Evolutionary conservation across 2,113 vertebrate species (phyloP).

Genomic region (Melanocharis versteri): DNA sequence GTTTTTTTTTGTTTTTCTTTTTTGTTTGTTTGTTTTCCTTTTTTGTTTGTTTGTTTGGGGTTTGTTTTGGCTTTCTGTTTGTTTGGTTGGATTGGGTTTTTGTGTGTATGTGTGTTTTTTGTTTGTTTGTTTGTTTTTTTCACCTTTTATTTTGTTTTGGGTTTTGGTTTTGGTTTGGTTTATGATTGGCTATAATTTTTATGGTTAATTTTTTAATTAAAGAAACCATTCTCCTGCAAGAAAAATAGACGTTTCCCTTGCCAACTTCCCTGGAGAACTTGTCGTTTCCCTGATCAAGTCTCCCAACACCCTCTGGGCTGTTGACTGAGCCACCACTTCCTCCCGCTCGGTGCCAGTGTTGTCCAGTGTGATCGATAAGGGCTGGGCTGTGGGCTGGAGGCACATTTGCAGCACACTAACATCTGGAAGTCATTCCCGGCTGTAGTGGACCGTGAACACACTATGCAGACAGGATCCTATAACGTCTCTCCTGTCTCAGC

Average conservation of each 20-base stretch:
- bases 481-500: slow-evolving; percentile 69
- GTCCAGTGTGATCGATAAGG: slow-evolving; percentile 50
- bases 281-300: neutral
- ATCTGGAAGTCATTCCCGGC: slow-evolving; percentile 86
- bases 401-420: slow-evolving; percentile 58
- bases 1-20: no score
- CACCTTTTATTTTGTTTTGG: neutral
- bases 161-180: neutral
- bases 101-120: neutral
- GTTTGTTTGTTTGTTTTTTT: neutral
- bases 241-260: neutral
- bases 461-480: slow-evolving; percentile 45
- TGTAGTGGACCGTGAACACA: slow-evolving; percentile 25
- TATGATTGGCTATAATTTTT: neutral
- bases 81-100: neutral
- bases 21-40: no score
- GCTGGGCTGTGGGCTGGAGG: slow-evolving; percentile 15
- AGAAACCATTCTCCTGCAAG: neutral
- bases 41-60: neutral
- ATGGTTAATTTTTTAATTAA: neutral
- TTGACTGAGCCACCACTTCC: neutral
- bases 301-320: neutral
- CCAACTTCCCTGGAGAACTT: neutral
- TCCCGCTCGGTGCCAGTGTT: neutral
- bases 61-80: neutral